Percentiles rank a stretch among this genome's conserved stretches.
Conservation (phyloP, 2,113 vertebrate genomes). For the Hyla sarda region DNA sequence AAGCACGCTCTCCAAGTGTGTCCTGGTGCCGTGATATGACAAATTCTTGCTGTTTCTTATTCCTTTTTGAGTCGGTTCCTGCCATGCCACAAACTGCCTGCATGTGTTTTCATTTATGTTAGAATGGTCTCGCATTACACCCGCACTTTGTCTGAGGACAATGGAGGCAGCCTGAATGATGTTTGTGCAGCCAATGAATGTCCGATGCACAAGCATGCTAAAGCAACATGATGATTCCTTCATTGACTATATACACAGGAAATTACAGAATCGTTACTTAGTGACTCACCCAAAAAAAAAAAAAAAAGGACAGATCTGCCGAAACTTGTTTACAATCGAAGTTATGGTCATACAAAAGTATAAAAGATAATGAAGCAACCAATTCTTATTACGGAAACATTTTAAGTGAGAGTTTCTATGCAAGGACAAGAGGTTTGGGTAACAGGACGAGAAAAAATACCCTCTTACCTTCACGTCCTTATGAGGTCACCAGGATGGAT, state of each 20-base stretch:
- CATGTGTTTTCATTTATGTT: conserved; percentile 52
- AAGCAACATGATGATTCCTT: conserved; percentile 29
- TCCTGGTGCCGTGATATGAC: conserved; percentile 21
- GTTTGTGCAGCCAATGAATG: conserved; percentile 29
- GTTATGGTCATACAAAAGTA: not conserved
- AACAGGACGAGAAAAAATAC: not conserved
- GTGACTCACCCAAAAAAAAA: conserved; percentile 21
- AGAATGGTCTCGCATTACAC: conserved; percentile 43
- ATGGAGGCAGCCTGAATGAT: conserved; percentile 27
- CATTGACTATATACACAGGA: conserved; percentile 47
- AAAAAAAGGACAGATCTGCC: not conserved
- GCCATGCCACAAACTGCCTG: not conserved
- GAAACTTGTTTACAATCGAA: not conserved
- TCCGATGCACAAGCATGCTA: conserved; percentile 29
- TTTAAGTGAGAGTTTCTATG: not conserved
- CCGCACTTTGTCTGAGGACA: conserved; percentile 34
- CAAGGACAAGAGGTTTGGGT: not conserved
- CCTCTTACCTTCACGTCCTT: not conserved
- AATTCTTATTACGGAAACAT: not conserved
- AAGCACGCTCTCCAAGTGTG: not conserved
- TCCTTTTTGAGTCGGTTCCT: conserved; percentile 41
- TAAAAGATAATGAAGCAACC: not conserved
- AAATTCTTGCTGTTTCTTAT: conserved; percentile 4
- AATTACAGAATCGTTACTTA: conserved; percentile 24
- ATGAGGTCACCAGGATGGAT: no score